Base-by-base conservation (phyloP, 35 echinoderm and acorn worm species). In the Acanthaster planci region DNA sequence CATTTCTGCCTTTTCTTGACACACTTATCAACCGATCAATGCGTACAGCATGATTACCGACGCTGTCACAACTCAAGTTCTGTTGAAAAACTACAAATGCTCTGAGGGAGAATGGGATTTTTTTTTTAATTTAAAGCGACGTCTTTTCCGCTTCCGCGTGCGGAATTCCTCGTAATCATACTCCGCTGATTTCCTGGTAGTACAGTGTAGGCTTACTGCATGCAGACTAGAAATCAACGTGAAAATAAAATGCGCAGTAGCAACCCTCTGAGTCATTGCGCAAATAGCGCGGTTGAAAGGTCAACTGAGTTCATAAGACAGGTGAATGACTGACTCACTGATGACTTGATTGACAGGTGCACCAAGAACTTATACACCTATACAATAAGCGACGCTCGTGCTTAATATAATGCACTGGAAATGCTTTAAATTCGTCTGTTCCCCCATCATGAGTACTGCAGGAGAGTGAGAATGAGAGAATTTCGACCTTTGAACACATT, bases 241-340 rank as follows among this genome's bases (percentile, higher is more conserved):
- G 64, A 72, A 72, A 72, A 72, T 72, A 72, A 72, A 72, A 72
- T 72, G 64, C 64, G 64, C 64, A 72, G 64, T 72, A 23, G 26
- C 26, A 31, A 26, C 23, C 30, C 23, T n/a, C 14, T 72, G 64
- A 72, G 34, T 72, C 64, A 72, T 34, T 72, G 64, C 64, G 64
- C 64, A 72, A 72, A 72, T 14, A 31, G 64, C 22, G 64, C 26
- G 34, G 64, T 26, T 72, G 10, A 72, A 72, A 26, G 34, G 64
- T 72, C 34, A 72, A 10, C 10, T 72, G 26, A 72, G 34, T 34
- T 31, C 18, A 36, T 14, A 26, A 26, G 30, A 72, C 64, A 72
- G 64, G 64, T 72, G 64, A 72, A 12, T 72, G 64, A 72, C 16
- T 72, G 64, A 47, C 12, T 47, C 4, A 47, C 12, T 47, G 42